These are phyloP conservation scores for Isurus oxyrinchus DNA, from an alignment of 2,113 vertebrate genomes.

Conservation along the genomic window DNA sequence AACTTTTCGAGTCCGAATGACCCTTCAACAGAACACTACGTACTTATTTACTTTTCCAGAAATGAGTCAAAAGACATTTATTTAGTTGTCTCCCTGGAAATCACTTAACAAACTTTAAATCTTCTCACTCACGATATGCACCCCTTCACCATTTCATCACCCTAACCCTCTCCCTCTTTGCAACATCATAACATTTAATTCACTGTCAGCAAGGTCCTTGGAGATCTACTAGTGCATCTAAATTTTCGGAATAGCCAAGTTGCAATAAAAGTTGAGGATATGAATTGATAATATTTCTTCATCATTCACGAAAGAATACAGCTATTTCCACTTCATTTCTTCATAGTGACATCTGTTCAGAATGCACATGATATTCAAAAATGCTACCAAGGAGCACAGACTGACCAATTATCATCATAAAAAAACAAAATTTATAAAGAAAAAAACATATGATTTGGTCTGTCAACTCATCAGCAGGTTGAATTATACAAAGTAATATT, in stretches of 20 bases:
- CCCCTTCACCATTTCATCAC: not conserved
- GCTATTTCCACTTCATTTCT: not conserved
- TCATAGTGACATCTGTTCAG: not conserved
- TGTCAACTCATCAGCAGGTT: not conserved
- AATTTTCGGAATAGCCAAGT: not conserved
- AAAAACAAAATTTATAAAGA: not conserved
- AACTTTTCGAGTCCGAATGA: too few relatives aligned
- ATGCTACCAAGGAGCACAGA: not conserved
- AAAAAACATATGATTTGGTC: not conserved
- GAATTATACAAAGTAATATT: not conserved
- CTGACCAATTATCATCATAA: not conserved
- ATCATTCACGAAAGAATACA: not conserved
- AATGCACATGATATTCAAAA: not conserved
- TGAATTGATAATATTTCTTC: not conserved
- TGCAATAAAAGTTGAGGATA: not conserved
- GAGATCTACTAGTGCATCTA: not conserved
- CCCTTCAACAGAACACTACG: not conserved
- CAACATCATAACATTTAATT: not conserved
- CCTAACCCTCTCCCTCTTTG: not conserved
- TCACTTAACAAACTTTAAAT: not conserved
- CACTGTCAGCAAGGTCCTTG: not conserved
- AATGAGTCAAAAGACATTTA: not conserved
- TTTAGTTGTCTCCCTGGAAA: not conserved
- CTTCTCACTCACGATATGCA: not conserved
- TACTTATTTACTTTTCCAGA: not conserved